phyloP scores from a whole-genome alignment of 2,797 vertebrate genomes.

The Phalanger gymnotis region DNA sequence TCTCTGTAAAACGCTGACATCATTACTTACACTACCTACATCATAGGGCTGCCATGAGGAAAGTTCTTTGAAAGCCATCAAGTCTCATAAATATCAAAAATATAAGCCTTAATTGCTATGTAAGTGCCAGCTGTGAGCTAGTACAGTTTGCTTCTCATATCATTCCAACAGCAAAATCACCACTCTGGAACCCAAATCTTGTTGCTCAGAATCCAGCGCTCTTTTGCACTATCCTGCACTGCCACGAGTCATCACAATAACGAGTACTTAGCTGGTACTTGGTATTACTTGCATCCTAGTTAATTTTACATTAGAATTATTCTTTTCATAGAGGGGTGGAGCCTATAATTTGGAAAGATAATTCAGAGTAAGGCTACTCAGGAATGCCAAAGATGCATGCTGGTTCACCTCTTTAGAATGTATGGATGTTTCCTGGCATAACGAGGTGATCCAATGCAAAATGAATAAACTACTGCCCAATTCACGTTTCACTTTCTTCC shows the following conservation, averaged over 20 bases:
- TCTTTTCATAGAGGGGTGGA: background rate
- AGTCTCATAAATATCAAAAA: background rate
- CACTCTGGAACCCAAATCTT: background rate
- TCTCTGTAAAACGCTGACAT: background rate
- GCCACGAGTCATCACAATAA: constrained; percentile 33
- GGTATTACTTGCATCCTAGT: background rate
- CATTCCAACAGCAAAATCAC: background rate
- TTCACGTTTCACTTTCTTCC: background rate
- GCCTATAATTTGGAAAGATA: background rate
- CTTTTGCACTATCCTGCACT: background rate
- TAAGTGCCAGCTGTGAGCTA: background rate
- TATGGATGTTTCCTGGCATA: constrained; percentile 6
- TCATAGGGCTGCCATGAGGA: background rate
- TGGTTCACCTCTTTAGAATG: background rate
- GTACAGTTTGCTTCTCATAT: background rate
- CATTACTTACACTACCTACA: background rate
- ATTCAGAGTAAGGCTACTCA: background rate
- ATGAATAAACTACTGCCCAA: background rate
- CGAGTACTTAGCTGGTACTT: background rate
- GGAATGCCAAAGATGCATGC: background rate
- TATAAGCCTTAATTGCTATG: background rate
- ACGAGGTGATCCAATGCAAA: background rate
- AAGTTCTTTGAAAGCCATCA: background rate
- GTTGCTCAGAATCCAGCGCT: background rate
- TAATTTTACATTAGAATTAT: background rate